phyloP scores from a whole-genome alignment of 2,113 vertebrate genomes.

The Rhipidura dahli region DNA sequence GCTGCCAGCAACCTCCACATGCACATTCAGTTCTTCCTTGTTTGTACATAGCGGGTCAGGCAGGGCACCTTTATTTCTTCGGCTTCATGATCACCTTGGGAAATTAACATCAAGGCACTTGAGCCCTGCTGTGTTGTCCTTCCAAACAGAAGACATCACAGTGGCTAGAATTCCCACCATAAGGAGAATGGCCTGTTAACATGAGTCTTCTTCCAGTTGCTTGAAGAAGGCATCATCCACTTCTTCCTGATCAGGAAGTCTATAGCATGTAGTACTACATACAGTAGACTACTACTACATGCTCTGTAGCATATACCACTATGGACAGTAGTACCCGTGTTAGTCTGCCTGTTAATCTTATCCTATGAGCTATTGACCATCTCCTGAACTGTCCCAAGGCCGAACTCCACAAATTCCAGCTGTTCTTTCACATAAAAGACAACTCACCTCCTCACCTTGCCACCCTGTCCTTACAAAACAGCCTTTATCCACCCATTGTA shows the following conservation, averaged over 20 bases:
- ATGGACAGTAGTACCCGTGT: not conserved
- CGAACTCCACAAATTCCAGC: not conserved
- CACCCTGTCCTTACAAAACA: not conserved
- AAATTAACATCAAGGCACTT: not conserved
- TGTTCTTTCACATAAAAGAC: not conserved
- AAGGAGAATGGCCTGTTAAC: not conserved
- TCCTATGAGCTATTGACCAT: not conserved
- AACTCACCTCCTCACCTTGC: not conserved
- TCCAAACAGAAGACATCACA: not conserved
- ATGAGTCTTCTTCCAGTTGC: not conserved
- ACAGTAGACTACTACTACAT: not conserved
- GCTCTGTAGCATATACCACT: not conserved
- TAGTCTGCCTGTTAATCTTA: not conserved
- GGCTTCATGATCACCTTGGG: not conserved
- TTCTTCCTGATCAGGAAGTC: not conserved
- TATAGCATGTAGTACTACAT: not conserved
- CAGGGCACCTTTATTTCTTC: not conserved
- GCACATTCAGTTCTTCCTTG: rapidly evolving
- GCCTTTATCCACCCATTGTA: not conserved
- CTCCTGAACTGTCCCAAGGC: not conserved
- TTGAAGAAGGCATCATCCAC: not conserved
- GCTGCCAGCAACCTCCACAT: not conserved
- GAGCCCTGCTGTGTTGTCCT: not conserved
- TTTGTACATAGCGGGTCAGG: rapidly evolving
- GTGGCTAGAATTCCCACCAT: not conserved